These are phyloP conservation scores for Drosophila miranda DNA, from an alignment of 1,140 invertebrate genomes.

Conservation along the genomic window DNA sequence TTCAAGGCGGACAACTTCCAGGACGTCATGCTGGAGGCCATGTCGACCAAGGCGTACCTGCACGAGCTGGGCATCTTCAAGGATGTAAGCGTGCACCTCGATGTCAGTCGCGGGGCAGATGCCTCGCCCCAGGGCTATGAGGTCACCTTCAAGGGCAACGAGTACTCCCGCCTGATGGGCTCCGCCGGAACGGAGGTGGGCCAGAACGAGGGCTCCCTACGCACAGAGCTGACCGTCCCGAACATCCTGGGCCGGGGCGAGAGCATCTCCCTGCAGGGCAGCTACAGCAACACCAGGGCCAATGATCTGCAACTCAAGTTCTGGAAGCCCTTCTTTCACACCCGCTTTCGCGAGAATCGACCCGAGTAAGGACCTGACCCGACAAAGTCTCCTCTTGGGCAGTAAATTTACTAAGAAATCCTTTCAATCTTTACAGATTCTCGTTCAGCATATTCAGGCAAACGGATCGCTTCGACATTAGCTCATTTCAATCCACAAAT, in stretches of 20 bases:
- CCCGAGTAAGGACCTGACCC: conserved; percentile 73
- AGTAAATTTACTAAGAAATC: background rate
- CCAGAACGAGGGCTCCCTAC: conserved; percentile 77
- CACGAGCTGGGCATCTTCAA: conserved; percentile 81
- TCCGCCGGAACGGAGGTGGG: conserved; percentile 80
- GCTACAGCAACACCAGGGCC: conserved; percentile 73
- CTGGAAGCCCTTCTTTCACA: conserved; percentile 81
- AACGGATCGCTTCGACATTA: conserved; percentile 68
- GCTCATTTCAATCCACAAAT: conserved; percentile 72
- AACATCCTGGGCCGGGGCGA: conserved; percentile 79
- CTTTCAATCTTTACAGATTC: conserved; percentile 37
- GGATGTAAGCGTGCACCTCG: conserved; percentile 74
- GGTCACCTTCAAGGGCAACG: conserved; percentile 73
- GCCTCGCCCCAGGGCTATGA: conserved; percentile 79
- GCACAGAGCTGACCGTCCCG: conserved; percentile 73
- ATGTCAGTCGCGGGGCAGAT: conserved; percentile 68
- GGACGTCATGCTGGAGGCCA: conserved; percentile 75
- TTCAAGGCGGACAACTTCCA: conserved; percentile 79
- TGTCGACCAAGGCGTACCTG: conserved; percentile 74
- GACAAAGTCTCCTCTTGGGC: background rate
- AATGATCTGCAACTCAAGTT: conserved; percentile 78
- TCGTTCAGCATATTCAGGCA: conserved; percentile 78
- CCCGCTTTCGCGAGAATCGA: conserved; percentile 71
- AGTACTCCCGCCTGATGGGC: conserved; percentile 72
- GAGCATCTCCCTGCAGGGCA: conserved; percentile 76